A percentile compares a stretch with the other conserved stretches of the same genome.
phyloP scores from a whole-genome alignment of 2,113 vertebrate genomes.

The Podarcis raffonei region DNA sequence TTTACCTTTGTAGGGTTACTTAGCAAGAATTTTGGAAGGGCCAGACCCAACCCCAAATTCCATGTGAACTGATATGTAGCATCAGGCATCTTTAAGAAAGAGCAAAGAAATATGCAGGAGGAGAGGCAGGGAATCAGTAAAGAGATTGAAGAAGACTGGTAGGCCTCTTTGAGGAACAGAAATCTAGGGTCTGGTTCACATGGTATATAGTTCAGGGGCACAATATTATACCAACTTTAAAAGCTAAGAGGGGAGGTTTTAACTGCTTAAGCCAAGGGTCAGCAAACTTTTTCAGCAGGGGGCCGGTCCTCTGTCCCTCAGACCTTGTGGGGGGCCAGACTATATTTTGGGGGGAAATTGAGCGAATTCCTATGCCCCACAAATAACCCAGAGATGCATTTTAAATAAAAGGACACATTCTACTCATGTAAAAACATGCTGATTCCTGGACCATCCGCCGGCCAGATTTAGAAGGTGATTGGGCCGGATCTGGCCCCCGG shows the following conservation, averaged over 20 bases:
- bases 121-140: neutral
- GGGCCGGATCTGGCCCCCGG: too few species aligned
- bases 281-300: too few species aligned
- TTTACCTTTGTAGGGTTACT: neutral
- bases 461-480: too few species aligned
- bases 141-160: neutral
- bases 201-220: neutral
- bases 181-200: neutral
- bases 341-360: too few species aligned
- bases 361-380: too few species aligned
- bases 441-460: too few species aligned
- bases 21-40: neutral
- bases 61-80: neutral
- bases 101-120: neutral
- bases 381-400: too few species aligned
- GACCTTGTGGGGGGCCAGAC: too few species aligned
- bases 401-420: too few species aligned
- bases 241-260: neutral
- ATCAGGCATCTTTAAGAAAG: neutral
- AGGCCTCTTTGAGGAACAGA: neutral
- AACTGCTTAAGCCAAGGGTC: neutral
- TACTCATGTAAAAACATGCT: too few species aligned
- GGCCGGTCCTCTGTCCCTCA: too few species aligned
- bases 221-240: neutral
- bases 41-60: neutral